phyloP scores from a whole-genome alignment of 2,113 vertebrate genomes.

The Hylia prasina region DNA sequence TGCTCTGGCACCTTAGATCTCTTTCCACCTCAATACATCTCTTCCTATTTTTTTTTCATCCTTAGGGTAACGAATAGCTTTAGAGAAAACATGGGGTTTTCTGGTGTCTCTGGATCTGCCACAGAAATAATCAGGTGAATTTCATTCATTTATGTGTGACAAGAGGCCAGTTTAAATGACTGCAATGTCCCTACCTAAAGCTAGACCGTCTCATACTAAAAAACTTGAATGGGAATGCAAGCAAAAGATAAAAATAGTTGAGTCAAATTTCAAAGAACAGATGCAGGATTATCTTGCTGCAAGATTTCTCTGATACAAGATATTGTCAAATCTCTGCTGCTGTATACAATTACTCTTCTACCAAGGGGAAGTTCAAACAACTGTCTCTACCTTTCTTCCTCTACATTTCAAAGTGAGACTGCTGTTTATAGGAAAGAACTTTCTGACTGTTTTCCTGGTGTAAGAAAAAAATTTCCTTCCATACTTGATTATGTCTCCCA shows the following conservation, averaged over 20 bases:
- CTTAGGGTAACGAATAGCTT: not conserved
- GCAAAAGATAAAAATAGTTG: not conserved
- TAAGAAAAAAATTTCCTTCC: not conserved
- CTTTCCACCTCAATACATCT: not conserved
- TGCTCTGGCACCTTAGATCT: not conserved
- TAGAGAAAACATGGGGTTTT: not conserved
- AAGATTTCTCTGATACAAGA: not conserved
- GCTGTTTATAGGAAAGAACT: not conserved
- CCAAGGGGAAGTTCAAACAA: not conserved
- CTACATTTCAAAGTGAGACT: not conserved
- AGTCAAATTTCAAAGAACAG: not conserved
- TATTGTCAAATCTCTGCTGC: not conserved
- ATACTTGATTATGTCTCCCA: not conserved
- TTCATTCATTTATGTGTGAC: not conserved
- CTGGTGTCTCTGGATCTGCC: not conserved
- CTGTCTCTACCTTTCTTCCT: not conserved
- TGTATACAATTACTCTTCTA: not conserved
- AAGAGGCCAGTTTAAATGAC: not conserved
- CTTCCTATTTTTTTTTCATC: not conserved
- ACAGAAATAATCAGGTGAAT: not conserved
- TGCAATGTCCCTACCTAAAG: no score
- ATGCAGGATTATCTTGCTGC: not conserved
- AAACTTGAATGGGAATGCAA: not conserved
- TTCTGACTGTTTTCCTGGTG: not conserved
- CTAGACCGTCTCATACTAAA: not conserved